Percentiles rank a stretch among this genome's conserved stretches.
These are phyloP conservation scores for Macrosoma leucophasiata DNA, from an alignment of 2,888 invertebrate genomes.

Conservation along the genomic window DNA sequence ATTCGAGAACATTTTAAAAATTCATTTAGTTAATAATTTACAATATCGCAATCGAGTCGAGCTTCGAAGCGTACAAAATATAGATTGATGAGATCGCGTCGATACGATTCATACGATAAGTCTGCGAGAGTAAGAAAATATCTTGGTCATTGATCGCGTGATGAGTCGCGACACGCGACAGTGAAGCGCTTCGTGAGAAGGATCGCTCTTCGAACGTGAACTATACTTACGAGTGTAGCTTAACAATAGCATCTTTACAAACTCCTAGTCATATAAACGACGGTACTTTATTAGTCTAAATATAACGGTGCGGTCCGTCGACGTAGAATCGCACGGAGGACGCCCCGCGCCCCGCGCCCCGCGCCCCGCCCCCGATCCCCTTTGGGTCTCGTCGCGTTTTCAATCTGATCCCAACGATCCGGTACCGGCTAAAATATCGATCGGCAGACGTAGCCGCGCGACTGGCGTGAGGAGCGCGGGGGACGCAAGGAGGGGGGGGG, in stretches of 20 bases:
- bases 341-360: slow-evolving; percentile 4
- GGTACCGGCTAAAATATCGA: too few relatives aligned
- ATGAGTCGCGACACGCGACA: slow-evolving; percentile 20
- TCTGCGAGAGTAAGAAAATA: slow-evolving; percentile 36
- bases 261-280: slow-evolving; percentile 20
- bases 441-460: background rate
- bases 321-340: slow-evolving; percentile 5
- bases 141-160: slow-evolving; percentile 42
- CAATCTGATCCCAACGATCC: too few relatives aligned
- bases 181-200: slow-evolving; percentile 26
- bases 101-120: slow-evolving; percentile 20
- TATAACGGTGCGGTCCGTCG: slow-evolving; percentile 19
- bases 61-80: slow-evolving; percentile 33
- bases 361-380: slow-evolving; percentile 1
- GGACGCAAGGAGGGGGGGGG: background rate
- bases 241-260: slow-evolving; percentile 34
- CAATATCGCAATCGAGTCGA: slow-evolving; percentile 14
- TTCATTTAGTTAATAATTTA: background rate
- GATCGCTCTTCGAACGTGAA: slow-evolving; percentile 34
- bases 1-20: background rate
- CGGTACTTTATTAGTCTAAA: slow-evolving; percentile 15
- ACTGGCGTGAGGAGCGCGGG: background rate
- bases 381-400: slow-evolving; percentile 1
- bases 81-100: slow-evolving; percentile 16
- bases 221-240: slow-evolving; percentile 26